Evolutionary conservation across 23 tunicate genomes (phyloP), one percentile per base, ranked within the genome.

Genomic region (Oikopleura albicans): DNA sequence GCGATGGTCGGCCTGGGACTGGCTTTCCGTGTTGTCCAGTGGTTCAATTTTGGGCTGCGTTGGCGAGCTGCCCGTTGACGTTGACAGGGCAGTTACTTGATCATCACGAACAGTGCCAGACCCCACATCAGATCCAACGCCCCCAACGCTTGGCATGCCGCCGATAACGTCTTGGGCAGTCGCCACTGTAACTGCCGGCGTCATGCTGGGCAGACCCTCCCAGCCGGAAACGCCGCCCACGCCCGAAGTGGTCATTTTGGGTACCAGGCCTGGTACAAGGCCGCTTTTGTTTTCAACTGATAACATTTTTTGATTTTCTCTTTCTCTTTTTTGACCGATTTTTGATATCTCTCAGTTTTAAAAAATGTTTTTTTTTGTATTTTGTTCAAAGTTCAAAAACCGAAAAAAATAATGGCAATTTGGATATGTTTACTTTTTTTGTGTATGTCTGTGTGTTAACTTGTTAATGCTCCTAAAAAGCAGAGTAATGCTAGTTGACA

Each of bases 21-120:
- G 79, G 22, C 63, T 22, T 8, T 49, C 63, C 2, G 79, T 16
- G 37, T 71, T 29, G 31, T 71, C 79, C 2, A 12, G 4, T 31
- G 79, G 79, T 29, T 71, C 79, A 16, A 16, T 34, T 37, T 71
- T 71, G 33, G 79, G 79, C 37, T 71, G 79, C 79, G 79, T 71
- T 2, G 79, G 79, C 63, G 63, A 49, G 63, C 22, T 49, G 22
- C 22, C 63, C 12, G 63, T 8, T 22, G 63, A 49, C 12, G 12
- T 12, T 8, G 12, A 8, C 22, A 22, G 22, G 12, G 22, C 12
- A 12, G 63, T 49, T 12, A 22, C 22, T 12, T 49, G 63, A 49
- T 49, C 63, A 22, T 49, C 63, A 8, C 63, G 12, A 12, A 49
- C 63, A 12, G 63, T 8, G 16, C 63, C 63, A 12, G 12, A 22